Evolutionary conservation across 2,797 vertebrate genomes (phyloP).

Genomic region (Lagorchestes hirsutus): DNA sequence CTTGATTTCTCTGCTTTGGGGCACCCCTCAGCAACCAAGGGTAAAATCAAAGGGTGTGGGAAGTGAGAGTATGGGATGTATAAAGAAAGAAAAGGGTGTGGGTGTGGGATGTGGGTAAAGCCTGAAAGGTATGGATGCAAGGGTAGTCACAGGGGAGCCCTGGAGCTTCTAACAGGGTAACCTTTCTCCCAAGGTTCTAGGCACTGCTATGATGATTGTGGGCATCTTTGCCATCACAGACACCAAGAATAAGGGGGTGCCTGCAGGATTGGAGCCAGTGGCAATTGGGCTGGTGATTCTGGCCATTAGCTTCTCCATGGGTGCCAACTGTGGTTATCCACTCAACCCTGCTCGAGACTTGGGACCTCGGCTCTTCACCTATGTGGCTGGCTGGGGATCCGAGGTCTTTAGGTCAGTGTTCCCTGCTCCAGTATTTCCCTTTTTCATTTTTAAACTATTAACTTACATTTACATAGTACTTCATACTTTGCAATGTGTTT

Average conservation of each 20-base stretch:
- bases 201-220: conserved; percentile 91
- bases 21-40: too few species aligned
- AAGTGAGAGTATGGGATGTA: background rate
- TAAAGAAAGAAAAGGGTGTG: background rate
- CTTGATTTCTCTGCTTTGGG: background rate
- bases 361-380: conserved; percentile 92
- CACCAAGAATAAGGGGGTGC: conserved; percentile 90
- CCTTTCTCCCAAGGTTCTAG: conserved; percentile 88
- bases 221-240: conserved; percentile 94
- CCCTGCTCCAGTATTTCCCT: background rate
- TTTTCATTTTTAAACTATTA: background rate
- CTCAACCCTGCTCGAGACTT: conserved; percentile 93
- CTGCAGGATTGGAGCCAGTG: conserved; percentile 94
- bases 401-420: conserved; percentile 90
- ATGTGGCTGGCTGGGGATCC: conserved; percentile 91
- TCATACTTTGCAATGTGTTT: background rate
- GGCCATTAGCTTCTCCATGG: conserved; percentile 91
- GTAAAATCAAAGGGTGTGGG: background rate
- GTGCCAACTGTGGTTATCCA: conserved; percentile 93
- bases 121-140: background rate
- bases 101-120: background rate
- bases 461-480: background rate
- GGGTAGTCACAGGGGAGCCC: background rate
- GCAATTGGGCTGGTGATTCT: conserved; percentile 91
- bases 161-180: background rate